phyloP scores from a whole-genome alignment of 92 coral and sea anemone species.

The Plumapathes pennacea region DNA sequence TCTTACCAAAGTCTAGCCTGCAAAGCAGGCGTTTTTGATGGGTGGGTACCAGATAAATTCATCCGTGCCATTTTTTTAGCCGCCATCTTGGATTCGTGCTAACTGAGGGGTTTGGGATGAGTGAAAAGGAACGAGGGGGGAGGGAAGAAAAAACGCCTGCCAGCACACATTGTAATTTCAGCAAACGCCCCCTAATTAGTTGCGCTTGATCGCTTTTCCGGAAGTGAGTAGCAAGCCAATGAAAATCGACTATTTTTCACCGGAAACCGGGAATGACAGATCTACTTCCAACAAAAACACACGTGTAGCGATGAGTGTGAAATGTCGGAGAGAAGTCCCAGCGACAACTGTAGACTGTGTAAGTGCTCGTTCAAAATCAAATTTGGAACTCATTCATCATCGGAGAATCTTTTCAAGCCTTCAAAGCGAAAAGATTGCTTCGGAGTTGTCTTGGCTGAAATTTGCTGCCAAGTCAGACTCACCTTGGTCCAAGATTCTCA shows the following conservation, averaged over 20 bases:
- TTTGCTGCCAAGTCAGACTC: slow-evolving; percentile 25
- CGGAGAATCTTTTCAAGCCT: slow-evolving; percentile 19
- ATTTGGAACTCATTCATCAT: slow-evolving; percentile 28
- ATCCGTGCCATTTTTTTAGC: neutral
- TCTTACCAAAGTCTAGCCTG: slow-evolving; percentile 7
- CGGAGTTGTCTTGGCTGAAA: slow-evolving; percentile 29
- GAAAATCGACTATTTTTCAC: slow-evolving; percentile 1
- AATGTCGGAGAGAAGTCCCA: slow-evolving; percentile 13
- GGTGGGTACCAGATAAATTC: neutral
- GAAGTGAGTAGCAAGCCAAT: neutral
- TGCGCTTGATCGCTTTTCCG: slow-evolving; percentile 5
- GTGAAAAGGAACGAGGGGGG: neutral
- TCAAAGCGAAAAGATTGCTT: slow-evolving; percentile 27
- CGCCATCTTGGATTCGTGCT: slow-evolving; percentile 12
- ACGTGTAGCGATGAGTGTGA: too few relatives aligned
- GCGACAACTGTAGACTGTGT: slow-evolving; percentile 35
- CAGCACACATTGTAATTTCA: slow-evolving; percentile 8
- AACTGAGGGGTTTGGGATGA: neutral
- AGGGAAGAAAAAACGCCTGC: slow-evolving; percentile 14
- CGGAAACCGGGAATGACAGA: slow-evolving; percentile 3
- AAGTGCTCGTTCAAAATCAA: slow-evolving; percentile 19
- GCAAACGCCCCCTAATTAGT: slow-evolving; percentile 23
- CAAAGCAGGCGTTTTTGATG: slow-evolving; percentile 11
- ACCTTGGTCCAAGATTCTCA: slow-evolving; percentile 1
- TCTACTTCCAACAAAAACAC: slow-evolving; percentile 10